These are phyloP conservation scores for Diorhabda carinulata DNA, from an alignment of 1,140 invertebrate genomes.

Conservation along the genomic window DNA sequence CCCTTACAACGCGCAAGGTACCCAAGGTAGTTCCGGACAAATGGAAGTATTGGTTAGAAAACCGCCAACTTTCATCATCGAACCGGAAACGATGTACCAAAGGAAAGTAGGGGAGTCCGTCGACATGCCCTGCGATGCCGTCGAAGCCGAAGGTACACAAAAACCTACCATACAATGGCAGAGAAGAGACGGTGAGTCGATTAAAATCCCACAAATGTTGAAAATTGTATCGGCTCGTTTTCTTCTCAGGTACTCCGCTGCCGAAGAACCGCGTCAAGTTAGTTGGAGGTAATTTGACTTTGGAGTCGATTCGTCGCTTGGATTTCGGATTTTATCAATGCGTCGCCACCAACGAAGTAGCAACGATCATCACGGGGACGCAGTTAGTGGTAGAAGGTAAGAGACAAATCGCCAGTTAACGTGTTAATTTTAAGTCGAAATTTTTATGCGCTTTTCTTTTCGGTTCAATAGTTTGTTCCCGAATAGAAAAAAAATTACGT, in stretches of 20 bases:
- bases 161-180: slow-evolving; percentile 87
- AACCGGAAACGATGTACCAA: slow-evolving; percentile 82
- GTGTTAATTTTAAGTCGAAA: no score
- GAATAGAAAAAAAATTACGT: no score
- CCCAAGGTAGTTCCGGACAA: slow-evolving; percentile 83
- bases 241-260: slow-evolving; percentile 58
- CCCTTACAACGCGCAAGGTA: slow-evolving; percentile 90
- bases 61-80: slow-evolving; percentile 78
- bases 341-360: slow-evolving; percentile 88
- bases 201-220: no score
- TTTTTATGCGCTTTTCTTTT: no score
- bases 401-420: slow-evolving; percentile 49
- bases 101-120: slow-evolving; percentile 84
- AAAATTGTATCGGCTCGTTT: no score
- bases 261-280: slow-evolving; percentile 75
- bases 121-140: slow-evolving; percentile 89
- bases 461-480: no score
- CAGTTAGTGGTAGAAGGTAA: slow-evolving; percentile 92
- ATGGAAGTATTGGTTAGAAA: slow-evolving; percentile 96
- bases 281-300: slow-evolving; percentile 84
- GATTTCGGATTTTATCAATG: slow-evolving; percentile 96
- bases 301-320: slow-evolving; percentile 77
- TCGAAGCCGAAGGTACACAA: slow-evolving; percentile 86
- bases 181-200: slow-evolving; percentile 63
- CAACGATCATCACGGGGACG: slow-evolving; percentile 84